Percentiles rank a stretch among this genome's conserved stretches.
These are phyloP conservation scores for Artemia sp. DNA, from an alignment of 2,888 invertebrate genomes.

Conservation along the genomic window DNA sequence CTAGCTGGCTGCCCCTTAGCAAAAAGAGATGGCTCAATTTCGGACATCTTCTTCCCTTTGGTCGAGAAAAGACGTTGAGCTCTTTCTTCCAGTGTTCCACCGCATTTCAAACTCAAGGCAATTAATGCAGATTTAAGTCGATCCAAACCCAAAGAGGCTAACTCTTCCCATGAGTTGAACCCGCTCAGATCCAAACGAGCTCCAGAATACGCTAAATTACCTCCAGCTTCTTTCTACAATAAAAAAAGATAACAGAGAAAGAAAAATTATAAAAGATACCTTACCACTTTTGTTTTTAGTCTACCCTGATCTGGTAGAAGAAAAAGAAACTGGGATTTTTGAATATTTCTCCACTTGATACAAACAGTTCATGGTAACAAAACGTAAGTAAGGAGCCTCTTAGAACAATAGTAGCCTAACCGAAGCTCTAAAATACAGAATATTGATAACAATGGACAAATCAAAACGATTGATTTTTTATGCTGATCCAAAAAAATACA, in stretches of 20 bases:
- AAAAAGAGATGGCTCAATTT: conserved; percentile 73
- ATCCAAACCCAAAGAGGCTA: conserved; percentile 90
- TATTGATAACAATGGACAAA: too few species aligned
- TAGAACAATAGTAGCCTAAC: too few species aligned
- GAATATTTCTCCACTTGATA: conserved; percentile 24
- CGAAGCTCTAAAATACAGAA: too few species aligned
- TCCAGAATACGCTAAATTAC: conserved; percentile 69
- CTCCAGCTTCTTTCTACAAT: conserved; percentile 64
- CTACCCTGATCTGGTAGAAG: conserved; percentile 2
- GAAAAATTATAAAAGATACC: conserved; percentile 17
- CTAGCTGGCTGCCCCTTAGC: conserved; percentile 72
- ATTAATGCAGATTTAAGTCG: conserved; percentile 89
- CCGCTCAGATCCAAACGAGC: conserved; percentile 96
- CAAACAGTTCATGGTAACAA: conserved; percentile 23
- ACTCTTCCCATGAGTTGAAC: conserved; percentile 89
- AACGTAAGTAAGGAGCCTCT: not conserved
- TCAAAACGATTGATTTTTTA: too few species aligned
- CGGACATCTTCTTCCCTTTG: conserved; percentile 66
- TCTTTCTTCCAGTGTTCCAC: conserved; percentile 90
- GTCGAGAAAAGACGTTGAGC: conserved; percentile 89
- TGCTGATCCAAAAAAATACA: too few species aligned
- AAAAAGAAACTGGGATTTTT: conserved; percentile 11
- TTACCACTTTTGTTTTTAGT: conserved; percentile 14
- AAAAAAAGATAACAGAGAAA: conserved; percentile 23
- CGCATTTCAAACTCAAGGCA: conserved; percentile 93